phyloP scores from a whole-genome alignment of 2,113 vertebrate genomes.

The Syngnathus floridae region DNA sequence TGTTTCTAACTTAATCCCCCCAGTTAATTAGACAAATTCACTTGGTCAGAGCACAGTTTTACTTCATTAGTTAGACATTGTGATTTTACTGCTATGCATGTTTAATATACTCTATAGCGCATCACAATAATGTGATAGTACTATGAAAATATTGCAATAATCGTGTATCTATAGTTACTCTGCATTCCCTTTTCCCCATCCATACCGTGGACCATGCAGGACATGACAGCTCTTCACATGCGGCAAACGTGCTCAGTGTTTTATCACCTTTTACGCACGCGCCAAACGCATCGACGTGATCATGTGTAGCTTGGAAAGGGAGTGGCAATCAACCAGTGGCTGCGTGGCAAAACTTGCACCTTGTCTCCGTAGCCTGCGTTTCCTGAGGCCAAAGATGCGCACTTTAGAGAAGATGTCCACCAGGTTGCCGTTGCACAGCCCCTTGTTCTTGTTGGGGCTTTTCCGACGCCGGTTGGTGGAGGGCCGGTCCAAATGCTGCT shows the following conservation, averaged over 20 bases:
- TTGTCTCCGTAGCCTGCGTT: slow-evolving; percentile 95
- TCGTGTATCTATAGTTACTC: not conserved
- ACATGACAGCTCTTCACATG: not conserved
- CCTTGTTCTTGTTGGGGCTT: slow-evolving; percentile 94
- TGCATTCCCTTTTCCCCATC: no score
- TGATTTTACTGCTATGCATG: not conserved
- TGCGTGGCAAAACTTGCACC: slow-evolving; percentile 70
- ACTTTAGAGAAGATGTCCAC: slow-evolving; percentile 99
- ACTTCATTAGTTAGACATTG: not conserved
- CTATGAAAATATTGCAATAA: not conserved
- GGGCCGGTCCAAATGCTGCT: slow-evolving; percentile 94
- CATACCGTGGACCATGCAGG: not conserved
- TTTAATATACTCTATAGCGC: not conserved
- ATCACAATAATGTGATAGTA: not conserved
- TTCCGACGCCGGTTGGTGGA: slow-evolving; percentile 89
- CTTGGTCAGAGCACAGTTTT: not conserved
- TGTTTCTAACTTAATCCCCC: no score
- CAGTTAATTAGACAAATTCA: not conserved
- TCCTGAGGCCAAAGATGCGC: slow-evolving; percentile 98
- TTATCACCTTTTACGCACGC: slow-evolving; percentile 23
- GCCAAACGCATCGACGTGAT: not conserved
- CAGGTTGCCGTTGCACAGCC: slow-evolving; percentile 94
- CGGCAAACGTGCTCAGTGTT: not conserved
- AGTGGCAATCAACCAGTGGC: slow-evolving; percentile 21
- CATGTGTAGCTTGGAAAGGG: not conserved